Evolutionary conservation across 2,797 vertebrate genomes (phyloP), one percentile per base, ranked within the genome.

Genomic region (Eupleurogrammus muticus): DNA sequence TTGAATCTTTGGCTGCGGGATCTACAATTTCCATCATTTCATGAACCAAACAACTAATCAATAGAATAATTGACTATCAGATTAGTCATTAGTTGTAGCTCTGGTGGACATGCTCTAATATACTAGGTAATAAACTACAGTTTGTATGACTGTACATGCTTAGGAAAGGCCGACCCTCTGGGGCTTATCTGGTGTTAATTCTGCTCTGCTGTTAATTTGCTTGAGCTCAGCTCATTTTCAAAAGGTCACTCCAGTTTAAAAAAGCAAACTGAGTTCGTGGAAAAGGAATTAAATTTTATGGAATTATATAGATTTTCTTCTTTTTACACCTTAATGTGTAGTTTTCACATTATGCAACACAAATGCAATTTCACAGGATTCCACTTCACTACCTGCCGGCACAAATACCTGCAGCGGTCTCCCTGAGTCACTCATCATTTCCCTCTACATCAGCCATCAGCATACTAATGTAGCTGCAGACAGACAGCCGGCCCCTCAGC

Each of bases 381-480:
- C 5, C 19, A 52, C 52, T 23, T 47, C 32, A 52, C 4, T 58
- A 61, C 52, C 61, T 42, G 42, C 14, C 49, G 38, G 28, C 28
- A 28, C 28, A 28, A 28, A 7, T 71, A 19, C 20, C 47, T 28
- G 28, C 47, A 36, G 44, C 61, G 70, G 57, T 21, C 61, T 35
- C 61, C 38, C 49, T 54, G 51, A 75, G 49, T 70, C 69, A 71
- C 23, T 66, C 67, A 69, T 65, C 51, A 59, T 53, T 56, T 59
- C 34, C 56, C 56, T 17, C 20, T 19, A 21, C 56, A 69, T 66
- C 73, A 65, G 40, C 73, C 66, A 65, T 65, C 54, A 58, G 59
- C 70, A 63, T 57, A 47, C 52, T 66, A 71, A 57, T 80, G 73
- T 38, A 38, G 24, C 56, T 60, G 58, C 11, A 73, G 76, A 82